Evolutionary conservation across 2,113 vertebrate species (phyloP).

Genomic region (Odocoileus virginianus): DNA sequence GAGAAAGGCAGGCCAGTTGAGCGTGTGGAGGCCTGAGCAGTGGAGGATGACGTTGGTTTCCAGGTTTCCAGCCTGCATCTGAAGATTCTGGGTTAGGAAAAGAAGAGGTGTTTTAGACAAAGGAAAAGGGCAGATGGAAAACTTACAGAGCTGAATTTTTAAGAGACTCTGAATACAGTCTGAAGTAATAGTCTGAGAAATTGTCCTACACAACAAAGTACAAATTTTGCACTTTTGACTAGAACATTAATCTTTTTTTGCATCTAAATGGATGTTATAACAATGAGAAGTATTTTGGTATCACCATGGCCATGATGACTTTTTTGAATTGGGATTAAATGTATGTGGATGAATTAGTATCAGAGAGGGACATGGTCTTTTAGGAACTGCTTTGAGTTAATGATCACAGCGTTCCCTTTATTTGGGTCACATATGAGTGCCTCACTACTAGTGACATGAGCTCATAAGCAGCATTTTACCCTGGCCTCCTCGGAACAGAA

Average conservation of each 20-base stretch:
- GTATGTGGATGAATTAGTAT: neutral
- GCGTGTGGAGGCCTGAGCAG: constrained; percentile 71
- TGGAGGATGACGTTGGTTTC: constrained; percentile 56
- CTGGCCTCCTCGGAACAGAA: neutral
- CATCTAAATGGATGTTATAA: neutral
- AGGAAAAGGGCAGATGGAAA: neutral
- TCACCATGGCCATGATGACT: neutral
- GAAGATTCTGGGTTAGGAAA: constrained; percentile 76
- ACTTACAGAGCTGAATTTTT: neutral
- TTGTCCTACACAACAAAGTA: neutral
- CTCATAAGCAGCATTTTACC: neutral
- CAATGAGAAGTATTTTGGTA: neutral
- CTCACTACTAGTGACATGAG: neutral
- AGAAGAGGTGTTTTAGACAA: constrained; percentile 63
- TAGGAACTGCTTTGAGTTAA: neutral
- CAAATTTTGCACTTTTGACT: neutral
- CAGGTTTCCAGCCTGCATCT: constrained; percentile 77
- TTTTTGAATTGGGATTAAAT: neutral
- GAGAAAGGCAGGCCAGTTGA: constrained; percentile 78
- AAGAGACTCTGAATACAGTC: neutral
- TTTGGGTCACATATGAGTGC: neutral
- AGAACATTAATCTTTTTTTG: neutral
- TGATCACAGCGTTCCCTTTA: neutral
- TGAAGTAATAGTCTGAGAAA: neutral
- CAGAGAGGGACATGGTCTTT: neutral